Base-by-base conservation (phyloP, 2,888 invertebrate genomes). In the Falcaria lacertinaria region DNA sequence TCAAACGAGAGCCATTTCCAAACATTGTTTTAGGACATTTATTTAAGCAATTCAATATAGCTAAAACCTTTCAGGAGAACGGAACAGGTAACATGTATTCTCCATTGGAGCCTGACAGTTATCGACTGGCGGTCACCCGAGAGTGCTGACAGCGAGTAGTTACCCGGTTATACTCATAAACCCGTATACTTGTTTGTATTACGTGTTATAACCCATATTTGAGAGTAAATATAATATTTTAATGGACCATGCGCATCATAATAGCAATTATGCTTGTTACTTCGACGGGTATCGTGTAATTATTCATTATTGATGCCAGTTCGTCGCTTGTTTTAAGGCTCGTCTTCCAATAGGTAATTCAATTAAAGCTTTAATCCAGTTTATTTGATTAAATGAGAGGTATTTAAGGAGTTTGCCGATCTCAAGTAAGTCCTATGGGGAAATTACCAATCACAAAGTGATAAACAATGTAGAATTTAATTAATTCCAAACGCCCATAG, bases 71-170 rank as follows among this genome's bases (percentile, higher is more conserved):
- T 28, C 13, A 33, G 19, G 37, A 33, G 41, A 43, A 39, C 33
- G 17, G 43, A 50, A 50, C 55, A 58, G 53, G 55, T 57, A 62
- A 74, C 73, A 75, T 50, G 71, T 52, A 69, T 72, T 61, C 63
- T 71, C 71, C 73, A 76, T 77, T 76, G 59, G 50, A 47, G 51
- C 40, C 41, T 58, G 74, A 71, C 71, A 68, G 64, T 64, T 73
- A 73, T 72, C 69, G 70, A 75, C 67, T 60, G 57, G 44, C 46
- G 48, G 63, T 51, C 52, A 47, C 39, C 39, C 32, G 48, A 48
- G 15, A 36, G 19, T 36, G 36, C 17, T 19, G 36, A 36, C 19
- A 15, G 36, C 11, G 19, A 13, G 11, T 13, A 13, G 19, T 36
- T 36, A 11, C 11, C 28, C 11, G 11, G 6, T 28, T 28, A 28